phyloP scores from a whole-genome alignment of 2,797 vertebrate genomes.

The Diplodus puntazzo region DNA sequence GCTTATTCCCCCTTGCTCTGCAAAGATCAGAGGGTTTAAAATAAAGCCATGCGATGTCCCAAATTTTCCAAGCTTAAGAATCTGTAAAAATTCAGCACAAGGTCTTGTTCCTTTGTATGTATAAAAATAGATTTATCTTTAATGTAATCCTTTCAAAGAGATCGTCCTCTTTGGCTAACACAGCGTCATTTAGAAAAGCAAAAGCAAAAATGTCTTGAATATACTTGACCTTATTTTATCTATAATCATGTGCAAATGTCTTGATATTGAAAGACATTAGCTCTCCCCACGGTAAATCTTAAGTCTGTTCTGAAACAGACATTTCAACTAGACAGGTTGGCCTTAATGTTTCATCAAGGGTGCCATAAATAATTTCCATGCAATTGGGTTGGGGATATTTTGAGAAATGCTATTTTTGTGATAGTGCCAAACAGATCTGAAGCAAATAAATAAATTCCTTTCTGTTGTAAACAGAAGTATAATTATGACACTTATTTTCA shows the following conservation, averaged over 20 bases:
- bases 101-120: slow-evolving; percentile 93
- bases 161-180: slow-evolving; percentile 92
- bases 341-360: slow-evolving; percentile 76
- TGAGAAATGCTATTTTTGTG: slow-evolving; percentile 77
- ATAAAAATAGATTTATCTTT: slow-evolving; percentile 98
- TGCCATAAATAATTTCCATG: slow-evolving; percentile 78
- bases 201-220: slow-evolving; percentile 87
- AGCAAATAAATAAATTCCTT: slow-evolving; percentile 67
- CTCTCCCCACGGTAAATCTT: slow-evolving; percentile 79
- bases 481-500: slow-evolving; percentile 64
- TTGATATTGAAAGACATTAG: slow-evolving; percentile 82
- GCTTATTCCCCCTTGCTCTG: slow-evolving; percentile 79
- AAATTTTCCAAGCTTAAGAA: slow-evolving; percentile 94
- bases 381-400: slow-evolving; percentile 78
- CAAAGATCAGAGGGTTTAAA: slow-evolving; percentile 87
- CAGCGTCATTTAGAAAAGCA: slow-evolving; percentile 91
- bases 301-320: slow-evolving; percentile 72
- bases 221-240: slow-evolving; percentile 86
- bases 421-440: slow-evolving; percentile 73
- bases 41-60: slow-evolving; percentile 90
- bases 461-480: slow-evolving; percentile 69
- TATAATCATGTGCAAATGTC: slow-evolving; percentile 83
- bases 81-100: slow-evolving; percentile 97
- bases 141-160: slow-evolving; percentile 93
- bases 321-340: slow-evolving; percentile 72